phyloP scores from a whole-genome alignment of 2,797 vertebrate species.

The Sarcophilus harrisii region DNA sequence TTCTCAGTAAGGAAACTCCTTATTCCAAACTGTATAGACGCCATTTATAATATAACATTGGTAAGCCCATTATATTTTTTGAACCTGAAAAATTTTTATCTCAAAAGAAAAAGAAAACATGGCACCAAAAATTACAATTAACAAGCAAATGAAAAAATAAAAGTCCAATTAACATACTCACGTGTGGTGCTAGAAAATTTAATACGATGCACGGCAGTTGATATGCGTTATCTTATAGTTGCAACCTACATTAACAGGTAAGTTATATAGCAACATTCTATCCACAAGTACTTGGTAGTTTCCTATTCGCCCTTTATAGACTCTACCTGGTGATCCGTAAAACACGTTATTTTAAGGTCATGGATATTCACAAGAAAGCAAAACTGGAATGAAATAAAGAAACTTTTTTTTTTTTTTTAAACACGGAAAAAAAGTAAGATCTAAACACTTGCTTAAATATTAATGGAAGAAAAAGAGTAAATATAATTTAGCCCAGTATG shows the following conservation, averaged over 20 bases:
- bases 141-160: constrained; percentile 69
- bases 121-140: constrained; percentile 84
- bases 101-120: constrained; percentile 85
- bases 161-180: constrained; percentile 79
- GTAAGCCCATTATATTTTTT: not conserved
- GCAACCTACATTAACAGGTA: constrained; percentile 85
- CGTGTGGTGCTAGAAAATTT: constrained; percentile 78
- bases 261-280: constrained; percentile 84
- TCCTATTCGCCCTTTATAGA: constrained; percentile 81
- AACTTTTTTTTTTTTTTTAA: no score
- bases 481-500: constrained; percentile 48
- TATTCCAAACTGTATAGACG: not conserved
- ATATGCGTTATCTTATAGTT: constrained; percentile 83
- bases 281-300: constrained; percentile 83
- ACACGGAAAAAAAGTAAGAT: no score
- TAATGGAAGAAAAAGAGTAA: constrained; percentile 23
- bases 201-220: constrained; percentile 81
- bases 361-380: constrained; percentile 64
- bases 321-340: constrained; percentile 52
- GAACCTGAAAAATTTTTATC: constrained; percentile 15
- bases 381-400: constrained; percentile 52
- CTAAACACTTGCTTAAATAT: constrained; percentile 19
- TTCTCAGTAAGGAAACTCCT: not conserved
- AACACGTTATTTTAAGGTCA: constrained; percentile 48
- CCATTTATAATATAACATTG: not conserved